Base-by-base conservation (phyloP, 2,113 vertebrate genomes). In the Patagioenas fasciata region DNA sequence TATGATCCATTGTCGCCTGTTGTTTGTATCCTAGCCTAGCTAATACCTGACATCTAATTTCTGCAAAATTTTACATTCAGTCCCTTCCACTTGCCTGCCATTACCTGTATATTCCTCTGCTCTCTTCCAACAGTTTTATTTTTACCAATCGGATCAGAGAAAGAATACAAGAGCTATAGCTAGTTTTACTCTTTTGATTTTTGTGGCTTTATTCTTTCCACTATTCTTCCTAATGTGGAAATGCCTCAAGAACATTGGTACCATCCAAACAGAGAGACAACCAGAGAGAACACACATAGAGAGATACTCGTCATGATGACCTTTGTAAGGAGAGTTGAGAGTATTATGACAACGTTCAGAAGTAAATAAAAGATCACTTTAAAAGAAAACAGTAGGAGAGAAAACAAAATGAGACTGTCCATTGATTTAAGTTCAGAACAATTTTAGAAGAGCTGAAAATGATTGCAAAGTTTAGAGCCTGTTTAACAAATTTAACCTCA, bases 401-500 rank as follows among this genome's bases (percentile, higher is more conserved):
- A 69, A 78, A 70, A 5, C 40, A 88, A 92, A 73, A 64, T 47
- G 28, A 78, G 19, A 5, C 9, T 78, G 25, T 69, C n/a, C 58
- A 40, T 89, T 93, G 65, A 87, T 96, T 96, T 80, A 91, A 89
- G 80, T 50, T 75, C 23, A 82, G 44, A 88, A 71, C 9, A 72
- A 21, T 77, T 95, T 92, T 89, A 61, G 69, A 80, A 83, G 31
- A 82, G 16, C 51, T 92, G 58, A 58, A 87, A 91, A 44, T 61
- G 24, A 77, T 62, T 80, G 47, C 34, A 65, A 94, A 93, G 75
- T 87, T 61, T 94, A 89, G 65, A 94, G 70, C 62, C 51, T 88
- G 65, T 88, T 97, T 88, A 96, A 81, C 53, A 96, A 93, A 85
- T 96, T 79, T 94, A 95, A 93, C 84, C 88, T 93, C 73, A 83